phyloP scores from a whole-genome alignment of 1,140 invertebrate genomes.

The Drosophila ercepeae region DNA sequence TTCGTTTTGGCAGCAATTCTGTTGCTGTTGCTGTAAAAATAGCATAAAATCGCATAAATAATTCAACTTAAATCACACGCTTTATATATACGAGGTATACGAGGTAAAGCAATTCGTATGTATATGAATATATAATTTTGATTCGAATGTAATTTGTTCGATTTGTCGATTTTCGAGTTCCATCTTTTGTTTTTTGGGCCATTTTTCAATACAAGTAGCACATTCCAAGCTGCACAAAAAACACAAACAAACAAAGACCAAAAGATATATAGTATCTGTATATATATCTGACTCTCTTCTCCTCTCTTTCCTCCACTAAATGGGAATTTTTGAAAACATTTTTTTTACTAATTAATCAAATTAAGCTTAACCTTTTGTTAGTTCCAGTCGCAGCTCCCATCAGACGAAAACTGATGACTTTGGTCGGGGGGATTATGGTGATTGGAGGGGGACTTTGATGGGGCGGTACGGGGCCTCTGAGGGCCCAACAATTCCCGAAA shows the following conservation, averaged over 20 bases:
- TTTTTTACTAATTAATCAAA: slow-evolving; percentile 79
- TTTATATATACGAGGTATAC: slow-evolving; percentile 59
- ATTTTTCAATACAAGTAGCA: slow-evolving; percentile 80
- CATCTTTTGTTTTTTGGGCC: slow-evolving; percentile 61
- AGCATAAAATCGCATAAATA: slow-evolving; percentile 69
- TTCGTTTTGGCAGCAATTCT: too few species aligned
- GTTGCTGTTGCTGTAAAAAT: slow-evolving; percentile 55
- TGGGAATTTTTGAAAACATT: slow-evolving; percentile 56
- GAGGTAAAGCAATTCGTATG: slow-evolving; percentile 24
- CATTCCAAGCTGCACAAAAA: slow-evolving; percentile 56
- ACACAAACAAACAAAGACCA: slow-evolving; percentile 11
- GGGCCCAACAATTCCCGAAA: background rate
- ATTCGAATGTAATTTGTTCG: slow-evolving; percentile 21
- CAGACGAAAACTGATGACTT: slow-evolving; percentile 6
- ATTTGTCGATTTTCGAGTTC: slow-evolving; percentile 46
- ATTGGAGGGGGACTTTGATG: background rate
- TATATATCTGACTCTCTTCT: background rate
- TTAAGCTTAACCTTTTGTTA: slow-evolving; percentile 74
- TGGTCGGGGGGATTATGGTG: background rate
- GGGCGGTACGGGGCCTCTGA: background rate
- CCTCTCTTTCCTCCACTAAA: slow-evolving; percentile 18
- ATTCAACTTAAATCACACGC: slow-evolving; percentile 72
- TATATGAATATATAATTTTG: slow-evolving; percentile 25
- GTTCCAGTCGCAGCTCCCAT: slow-evolving; percentile 25
- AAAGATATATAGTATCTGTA: slow-evolving; percentile 4